Percentiles rank a stretch among this genome's conserved stretches.
Conservation (phyloP, 2,797 vertebrate species). For the Melanotaenia maccullochi region DNA sequence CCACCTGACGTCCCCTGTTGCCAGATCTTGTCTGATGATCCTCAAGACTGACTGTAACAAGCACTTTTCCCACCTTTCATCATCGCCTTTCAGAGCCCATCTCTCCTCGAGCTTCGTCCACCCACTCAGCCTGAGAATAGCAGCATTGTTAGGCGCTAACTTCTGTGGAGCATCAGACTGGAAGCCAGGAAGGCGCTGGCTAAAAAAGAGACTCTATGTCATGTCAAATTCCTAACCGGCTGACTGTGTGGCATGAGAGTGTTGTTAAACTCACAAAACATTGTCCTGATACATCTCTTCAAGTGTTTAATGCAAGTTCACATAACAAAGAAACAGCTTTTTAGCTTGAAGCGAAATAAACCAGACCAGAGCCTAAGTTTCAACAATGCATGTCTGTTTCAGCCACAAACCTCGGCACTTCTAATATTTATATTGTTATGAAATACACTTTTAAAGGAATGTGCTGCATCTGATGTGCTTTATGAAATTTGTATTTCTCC, state of each 20-base stretch:
- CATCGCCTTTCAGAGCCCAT: conserved; percentile 48
- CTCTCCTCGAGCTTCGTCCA: conserved; percentile 18
- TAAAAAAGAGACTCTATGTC: conserved; percentile 35
- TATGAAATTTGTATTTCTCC: neutral
- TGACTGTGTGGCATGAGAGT: neutral
- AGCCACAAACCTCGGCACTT: neutral
- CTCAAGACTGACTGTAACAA: conserved; percentile 58
- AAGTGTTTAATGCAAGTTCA: neutral
- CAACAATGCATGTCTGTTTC: neutral
- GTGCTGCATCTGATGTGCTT: neutral
- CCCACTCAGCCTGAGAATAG: conserved; percentile 72
- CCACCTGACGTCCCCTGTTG: conserved; percentile 33
- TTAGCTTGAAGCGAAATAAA: neutral
- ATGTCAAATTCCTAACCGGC: conserved; percentile 19
- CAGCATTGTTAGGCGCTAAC: conserved; percentile 56
- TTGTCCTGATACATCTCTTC: conserved; percentile 8
- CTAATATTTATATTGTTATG: neutral
- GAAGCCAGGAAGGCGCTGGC: conserved; percentile 29
- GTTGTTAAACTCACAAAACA: conserved; percentile 26
- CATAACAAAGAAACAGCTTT: neutral
- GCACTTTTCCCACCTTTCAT: conserved; percentile 62
- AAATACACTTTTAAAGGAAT: neutral
- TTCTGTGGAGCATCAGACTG: conserved; percentile 46
- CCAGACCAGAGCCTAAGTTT: conserved; percentile 5
- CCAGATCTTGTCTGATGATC: conserved; percentile 41